Conservation (phyloP, 2,113 vertebrate genomes). For the Scopus umbretta region DNA sequence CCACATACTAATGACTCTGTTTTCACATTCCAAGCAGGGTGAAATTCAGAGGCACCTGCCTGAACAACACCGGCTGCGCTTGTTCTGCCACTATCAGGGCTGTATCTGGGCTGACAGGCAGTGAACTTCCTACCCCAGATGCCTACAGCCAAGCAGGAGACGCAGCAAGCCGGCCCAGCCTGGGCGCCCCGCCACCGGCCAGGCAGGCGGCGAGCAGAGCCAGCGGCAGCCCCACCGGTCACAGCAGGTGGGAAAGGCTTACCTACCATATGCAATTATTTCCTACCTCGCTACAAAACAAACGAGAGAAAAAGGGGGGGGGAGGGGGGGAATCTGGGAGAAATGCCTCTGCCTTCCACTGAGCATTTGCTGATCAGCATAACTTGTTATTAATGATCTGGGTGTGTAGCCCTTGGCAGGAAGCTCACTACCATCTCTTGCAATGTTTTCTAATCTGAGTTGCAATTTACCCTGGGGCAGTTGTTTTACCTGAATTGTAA, state of each 20-base stretch:
- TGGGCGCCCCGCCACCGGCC: accelerated
- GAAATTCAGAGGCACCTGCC: constrained; percentile 4
- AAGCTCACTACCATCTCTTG: not conserved
- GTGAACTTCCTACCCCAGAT: not conserved
- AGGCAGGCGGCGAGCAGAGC: not conserved
- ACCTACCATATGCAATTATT: accelerated
- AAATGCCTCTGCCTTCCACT: not conserved
- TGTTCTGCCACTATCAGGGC: not conserved
- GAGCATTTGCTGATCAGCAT: not conserved
- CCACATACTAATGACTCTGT: not conserved
- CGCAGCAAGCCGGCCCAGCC: not conserved
- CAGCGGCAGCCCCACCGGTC: too few species aligned
- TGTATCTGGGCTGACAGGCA: not conserved
- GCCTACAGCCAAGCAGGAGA: not conserved
- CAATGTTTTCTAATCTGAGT: not conserved
- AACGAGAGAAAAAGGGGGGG: not conserved
- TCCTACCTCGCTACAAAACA: not conserved
- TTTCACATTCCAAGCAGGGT: not conserved
- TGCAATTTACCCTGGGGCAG: not conserved
- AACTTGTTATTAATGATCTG: not conserved
- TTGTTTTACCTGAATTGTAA: not conserved
- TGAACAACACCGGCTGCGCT: not conserved
- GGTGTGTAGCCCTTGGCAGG: constrained; percentile 7
- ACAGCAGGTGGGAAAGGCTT: not conserved
- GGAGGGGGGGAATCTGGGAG: too few species aligned